Conservation (phyloP, 2,113 vertebrate species). For the Scomber colias region DNA sequence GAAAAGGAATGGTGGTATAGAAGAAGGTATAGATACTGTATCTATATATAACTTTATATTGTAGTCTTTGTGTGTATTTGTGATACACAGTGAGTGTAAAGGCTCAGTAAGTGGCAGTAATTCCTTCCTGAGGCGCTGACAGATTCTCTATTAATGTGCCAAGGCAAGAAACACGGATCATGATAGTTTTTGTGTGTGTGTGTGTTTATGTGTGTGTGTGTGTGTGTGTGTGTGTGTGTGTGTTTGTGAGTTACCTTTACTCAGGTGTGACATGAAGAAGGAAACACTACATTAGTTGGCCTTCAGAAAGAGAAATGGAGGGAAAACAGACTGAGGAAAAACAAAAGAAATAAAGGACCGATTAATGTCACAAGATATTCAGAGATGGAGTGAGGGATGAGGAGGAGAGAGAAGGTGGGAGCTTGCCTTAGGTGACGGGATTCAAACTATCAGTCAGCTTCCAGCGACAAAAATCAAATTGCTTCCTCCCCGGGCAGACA, state of each 20-base stretch:
- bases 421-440: conserved; percentile 23
- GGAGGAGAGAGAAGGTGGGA: not conserved
- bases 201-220: too few species aligned
- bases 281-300: not conserved
- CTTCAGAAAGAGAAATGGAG: conserved; percentile 7
- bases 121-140: conserved; percentile 48
- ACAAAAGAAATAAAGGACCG: not conserved
- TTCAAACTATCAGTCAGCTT: conserved; percentile 48
- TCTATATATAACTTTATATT: not conserved
- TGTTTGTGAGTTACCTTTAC: not conserved
- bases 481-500: conserved; percentile 10
- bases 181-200: conserved; percentile 18
- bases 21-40: not conserved
- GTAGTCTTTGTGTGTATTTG: conserved; percentile 28
- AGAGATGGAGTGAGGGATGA: not conserved
- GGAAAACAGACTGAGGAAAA: not conserved
- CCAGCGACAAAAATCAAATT: conserved; percentile 35
- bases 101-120: conserved; percentile 56
- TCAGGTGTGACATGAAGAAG: conserved; percentile 26
- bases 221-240: too few species aligned
- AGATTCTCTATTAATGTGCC: conserved; percentile 59
- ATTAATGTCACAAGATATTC: conserved; percentile 9
- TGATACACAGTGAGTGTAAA: conserved; percentile 38
- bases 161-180: conserved; percentile 13
- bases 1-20: not conserved